These are phyloP conservation scores for Chrysotoxum bicinctum DNA, from an alignment of 2,888 invertebrate genomes.

Conservation along the genomic window DNA sequence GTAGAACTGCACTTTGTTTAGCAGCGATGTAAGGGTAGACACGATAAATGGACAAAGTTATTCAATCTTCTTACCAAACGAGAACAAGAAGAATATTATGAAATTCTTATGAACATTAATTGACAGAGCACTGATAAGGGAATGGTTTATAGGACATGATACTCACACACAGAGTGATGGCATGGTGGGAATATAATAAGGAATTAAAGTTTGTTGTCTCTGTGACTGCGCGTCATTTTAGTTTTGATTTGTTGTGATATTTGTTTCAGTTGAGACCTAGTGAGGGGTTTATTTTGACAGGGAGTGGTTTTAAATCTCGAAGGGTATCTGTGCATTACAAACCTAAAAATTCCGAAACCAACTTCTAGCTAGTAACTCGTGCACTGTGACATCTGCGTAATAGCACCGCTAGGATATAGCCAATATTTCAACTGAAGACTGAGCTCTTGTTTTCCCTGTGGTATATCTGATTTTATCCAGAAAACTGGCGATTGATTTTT, in stretches of 20 bases:
- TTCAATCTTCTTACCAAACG: conserved; percentile 52
- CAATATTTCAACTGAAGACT: no score
- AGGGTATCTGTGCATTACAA: no score
- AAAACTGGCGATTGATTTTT: no score
- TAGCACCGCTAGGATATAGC: no score
- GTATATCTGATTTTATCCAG: no score
- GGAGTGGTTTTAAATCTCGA: no score
- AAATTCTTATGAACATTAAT: conserved; percentile 64
- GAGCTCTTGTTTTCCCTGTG: no score
- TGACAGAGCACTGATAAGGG: conserved; percentile 49
- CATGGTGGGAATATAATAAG: background rate
- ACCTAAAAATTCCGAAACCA: no score
- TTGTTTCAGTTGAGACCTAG: no score
- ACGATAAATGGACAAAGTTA: conserved; percentile 61
- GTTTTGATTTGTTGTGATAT: conserved; percentile 4
- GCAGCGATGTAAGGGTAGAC: conserved; percentile 18
- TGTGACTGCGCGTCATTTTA: conserved; percentile 28
- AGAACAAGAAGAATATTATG: conserved; percentile 19
- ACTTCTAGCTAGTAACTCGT: no score
- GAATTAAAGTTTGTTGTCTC: conserved; percentile 7
- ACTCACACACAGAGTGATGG: background rate
- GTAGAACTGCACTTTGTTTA: conserved; percentile 21
- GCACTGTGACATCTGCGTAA: no score
- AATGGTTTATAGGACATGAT: conserved; percentile 25
- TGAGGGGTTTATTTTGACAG: no score